Evolutionary conservation across 2,888 invertebrate genomes (phyloP).

Genomic region (Acanthosepion lycidas): DNA sequence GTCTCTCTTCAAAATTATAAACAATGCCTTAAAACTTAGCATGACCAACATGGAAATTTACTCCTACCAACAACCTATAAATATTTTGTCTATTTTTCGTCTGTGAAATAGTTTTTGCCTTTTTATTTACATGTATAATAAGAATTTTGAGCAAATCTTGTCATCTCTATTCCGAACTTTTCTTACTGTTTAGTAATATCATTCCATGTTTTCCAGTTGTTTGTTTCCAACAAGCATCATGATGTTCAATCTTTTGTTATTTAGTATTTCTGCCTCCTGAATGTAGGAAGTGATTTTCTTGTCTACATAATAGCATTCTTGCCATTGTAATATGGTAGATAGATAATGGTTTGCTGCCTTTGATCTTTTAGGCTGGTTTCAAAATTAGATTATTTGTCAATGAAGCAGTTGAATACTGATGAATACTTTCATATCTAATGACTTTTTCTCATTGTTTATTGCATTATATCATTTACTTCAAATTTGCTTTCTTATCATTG

Average conservation of each 20-base stretch:
- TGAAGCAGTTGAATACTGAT: background rate
- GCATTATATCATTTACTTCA: background rate
- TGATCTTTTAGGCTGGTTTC: background rate
- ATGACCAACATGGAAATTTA: too few species aligned
- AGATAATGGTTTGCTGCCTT: background rate
- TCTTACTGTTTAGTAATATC: background rate
- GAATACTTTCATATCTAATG: background rate
- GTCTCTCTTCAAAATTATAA: too few species aligned
- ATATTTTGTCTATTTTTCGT: too few species aligned
- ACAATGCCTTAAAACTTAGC: too few species aligned
- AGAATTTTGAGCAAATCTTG: background rate
- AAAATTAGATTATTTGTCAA: background rate
- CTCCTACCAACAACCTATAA: too few species aligned
- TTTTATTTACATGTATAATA: too few species aligned
- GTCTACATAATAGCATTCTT: background rate
- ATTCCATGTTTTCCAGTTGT: background rate
- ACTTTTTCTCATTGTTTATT: background rate
- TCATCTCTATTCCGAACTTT: background rate
- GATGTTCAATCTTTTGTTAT: background rate
- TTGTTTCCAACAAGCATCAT: background rate
- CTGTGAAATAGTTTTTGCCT: too few species aligned
- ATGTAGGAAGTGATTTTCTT: background rate
- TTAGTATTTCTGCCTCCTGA: background rate
- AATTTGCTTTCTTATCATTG: background rate
- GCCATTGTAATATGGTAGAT: background rate